Evolutionary conservation across 2,797 vertebrate genomes (phyloP).

Genomic region (Ataeniobius toweri): DNA sequence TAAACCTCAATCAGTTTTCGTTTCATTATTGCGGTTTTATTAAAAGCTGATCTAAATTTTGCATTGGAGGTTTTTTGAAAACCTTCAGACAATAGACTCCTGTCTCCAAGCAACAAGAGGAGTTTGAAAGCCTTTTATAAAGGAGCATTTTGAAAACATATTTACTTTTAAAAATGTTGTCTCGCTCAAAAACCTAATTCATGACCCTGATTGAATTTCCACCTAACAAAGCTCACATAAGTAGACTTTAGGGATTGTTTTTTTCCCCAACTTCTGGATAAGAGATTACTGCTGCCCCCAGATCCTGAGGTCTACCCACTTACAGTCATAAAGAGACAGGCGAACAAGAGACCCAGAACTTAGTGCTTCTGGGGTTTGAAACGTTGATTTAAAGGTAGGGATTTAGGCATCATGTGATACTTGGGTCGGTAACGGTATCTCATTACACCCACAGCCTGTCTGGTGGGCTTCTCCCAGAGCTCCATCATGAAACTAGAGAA

Average conservation of each 20-base stretch:
- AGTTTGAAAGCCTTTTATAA: not conserved
- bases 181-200: not conserved
- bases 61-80: not conserved
- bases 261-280: slow-evolving; percentile 54
- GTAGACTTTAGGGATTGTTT: slow-evolving; percentile 45
- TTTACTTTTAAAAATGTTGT: slow-evolving; percentile 1
- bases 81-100: not conserved
- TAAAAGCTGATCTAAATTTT: not conserved
- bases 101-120: not conserved
- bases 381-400: slow-evolving; percentile 18
- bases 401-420: slow-evolving; percentile 24
- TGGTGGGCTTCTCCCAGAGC: slow-evolving; percentile 45
- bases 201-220: slow-evolving; percentile 64
- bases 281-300: slow-evolving; percentile 60
- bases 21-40: not conserved
- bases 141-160: not conserved
- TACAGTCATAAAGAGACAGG: slow-evolving; percentile 52
- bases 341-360: slow-evolving; percentile 22
- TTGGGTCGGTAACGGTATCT: slow-evolving; percentile 31
- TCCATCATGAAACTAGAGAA: slow-evolving; percentile 57
- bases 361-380: slow-evolving; percentile 37
- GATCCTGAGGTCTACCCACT: slow-evolving; percentile 51
- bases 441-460: slow-evolving; percentile 64
- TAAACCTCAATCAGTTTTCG: not conserved
- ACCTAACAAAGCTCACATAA: slow-evolving; percentile 28